Evolutionary conservation across 1,140 invertebrate species (phyloP).

Genomic region (Platorchestia sp.): DNA sequence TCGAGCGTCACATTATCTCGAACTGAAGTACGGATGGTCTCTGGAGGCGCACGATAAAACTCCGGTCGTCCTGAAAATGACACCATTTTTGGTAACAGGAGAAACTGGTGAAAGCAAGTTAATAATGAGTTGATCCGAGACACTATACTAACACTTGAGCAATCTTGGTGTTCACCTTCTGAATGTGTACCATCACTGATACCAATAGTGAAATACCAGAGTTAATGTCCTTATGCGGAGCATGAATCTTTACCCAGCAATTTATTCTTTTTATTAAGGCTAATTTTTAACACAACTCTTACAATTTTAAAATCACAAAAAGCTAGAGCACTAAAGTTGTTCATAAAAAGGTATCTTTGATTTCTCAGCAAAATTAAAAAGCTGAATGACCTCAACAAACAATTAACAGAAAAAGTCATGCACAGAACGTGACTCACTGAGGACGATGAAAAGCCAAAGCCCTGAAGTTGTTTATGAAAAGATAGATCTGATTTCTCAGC

Average conservation of each 20-base stretch:
- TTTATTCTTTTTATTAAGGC: background rate
- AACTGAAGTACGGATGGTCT: slow-evolving; percentile 79
- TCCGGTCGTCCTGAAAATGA: slow-evolving; percentile 62
- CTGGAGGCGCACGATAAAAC: slow-evolving; percentile 77
- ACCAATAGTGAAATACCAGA: background rate
- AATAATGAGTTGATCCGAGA: background rate
- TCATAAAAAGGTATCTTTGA: background rate
- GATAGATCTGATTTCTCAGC: no score
- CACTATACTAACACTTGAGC: background rate
- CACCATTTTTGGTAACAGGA: background rate
- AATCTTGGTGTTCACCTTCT: background rate
- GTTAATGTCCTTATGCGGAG: background rate
- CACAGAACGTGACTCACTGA: no score
- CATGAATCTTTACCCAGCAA: background rate
- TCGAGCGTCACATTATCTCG: slow-evolving; percentile 81
- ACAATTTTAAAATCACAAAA: background rate
- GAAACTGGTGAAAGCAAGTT: background rate
- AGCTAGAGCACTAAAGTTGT: background rate
- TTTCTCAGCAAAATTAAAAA: no score
- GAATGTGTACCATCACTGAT: background rate
- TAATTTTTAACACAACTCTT: background rate
- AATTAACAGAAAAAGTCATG: no score
- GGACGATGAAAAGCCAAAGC: background rate
- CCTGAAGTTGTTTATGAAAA: background rate
- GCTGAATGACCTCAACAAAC: no score